These are phyloP conservation scores for Aspiorhynchus laticeps DNA, from an alignment of 2,113 vertebrate genomes.

Conservation along the genomic window DNA sequence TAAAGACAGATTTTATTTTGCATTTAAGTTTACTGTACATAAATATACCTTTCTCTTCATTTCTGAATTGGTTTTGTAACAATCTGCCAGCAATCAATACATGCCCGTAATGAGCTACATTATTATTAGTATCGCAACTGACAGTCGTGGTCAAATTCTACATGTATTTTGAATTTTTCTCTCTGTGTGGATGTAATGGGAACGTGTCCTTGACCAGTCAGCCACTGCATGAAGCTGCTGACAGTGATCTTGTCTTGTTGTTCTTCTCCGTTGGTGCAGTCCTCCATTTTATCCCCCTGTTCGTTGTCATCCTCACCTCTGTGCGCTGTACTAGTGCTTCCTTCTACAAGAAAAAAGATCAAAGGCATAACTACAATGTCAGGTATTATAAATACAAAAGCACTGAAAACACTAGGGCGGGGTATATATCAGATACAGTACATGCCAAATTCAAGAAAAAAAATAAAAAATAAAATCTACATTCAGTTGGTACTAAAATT, in stretches of 20 bases:
- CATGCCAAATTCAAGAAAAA: too few relatives aligned
- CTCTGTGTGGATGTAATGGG: slow-evolving; percentile 6
- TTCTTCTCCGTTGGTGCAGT: background rate
- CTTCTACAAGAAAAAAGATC: background rate
- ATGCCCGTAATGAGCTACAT: too few relatives aligned
- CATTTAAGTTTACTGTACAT: background rate
- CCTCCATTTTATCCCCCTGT: background rate
- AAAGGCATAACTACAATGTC: background rate
- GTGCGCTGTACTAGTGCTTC: background rate
- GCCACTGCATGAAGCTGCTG: slow-evolving; percentile 5
- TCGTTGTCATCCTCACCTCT: background rate
- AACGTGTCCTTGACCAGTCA: slow-evolving; percentile 1
- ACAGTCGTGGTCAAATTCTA: background rate
- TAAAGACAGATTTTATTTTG: background rate
- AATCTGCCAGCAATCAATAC: background rate
- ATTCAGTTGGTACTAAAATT: too few relatives aligned
- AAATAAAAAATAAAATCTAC: too few relatives aligned
- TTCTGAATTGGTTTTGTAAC: background rate
- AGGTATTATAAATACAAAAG: too few relatives aligned
- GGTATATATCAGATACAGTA: too few relatives aligned
- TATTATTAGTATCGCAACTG: background rate
- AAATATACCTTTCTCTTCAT: background rate
- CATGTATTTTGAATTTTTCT: background rate
- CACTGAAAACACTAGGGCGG: too few relatives aligned
- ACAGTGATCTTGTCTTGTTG: background rate